Evolutionary conservation across 30 jellyfish, hydroid and myxozoan species (phyloP), one percentile per base, ranked within the genome.

Genomic region (Aurelia aurita complex sp. Pacific): DNA sequence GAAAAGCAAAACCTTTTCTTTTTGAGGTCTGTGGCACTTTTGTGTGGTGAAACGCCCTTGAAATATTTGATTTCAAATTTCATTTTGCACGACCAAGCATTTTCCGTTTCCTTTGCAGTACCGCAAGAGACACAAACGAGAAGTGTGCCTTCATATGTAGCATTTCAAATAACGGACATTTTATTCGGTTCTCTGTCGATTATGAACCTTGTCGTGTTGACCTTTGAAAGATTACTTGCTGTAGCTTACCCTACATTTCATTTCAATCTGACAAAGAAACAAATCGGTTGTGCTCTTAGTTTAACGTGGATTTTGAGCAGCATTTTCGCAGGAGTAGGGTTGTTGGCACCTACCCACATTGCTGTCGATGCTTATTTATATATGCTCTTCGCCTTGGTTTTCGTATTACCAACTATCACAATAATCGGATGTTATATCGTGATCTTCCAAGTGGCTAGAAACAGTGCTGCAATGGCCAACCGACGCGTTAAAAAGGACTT

Each of bases 221-320:
- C 97, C 57, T 16, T 92, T 13, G 98, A 92, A 72, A 79, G 98
- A 40, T 72, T 88, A 71, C 40, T 64, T 23, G 97, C 98, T 19
- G 98, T 92, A 12, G 80, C 76, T 23, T 82, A 67, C 78, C 98
- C 98, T 2, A 81, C 98, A 36, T 84, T 68, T 40, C 98, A 92
- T 62, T 81, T 77, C 83, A 92, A 92, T 71, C 59, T 92, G 78
- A 77, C 97, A 0, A 77, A 87, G 81, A 69, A 82, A 71, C 97
- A 97, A 14, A 96, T 92, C 11, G 88, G 80, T 36, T 17, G 52
- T 40, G 92, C 90, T 23, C 90, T 92, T 10, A 87, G 81, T 64
- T 54, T 79, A 42, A 78, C 96, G 4, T 92, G 98, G 98, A 34
- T 75, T 10, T 52, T 87, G 35, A 91, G 97, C 66, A 51, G 77